Base-by-base conservation (phyloP, 2,113 vertebrate species). In the Oncorhynchus gorbuscha region DNA sequence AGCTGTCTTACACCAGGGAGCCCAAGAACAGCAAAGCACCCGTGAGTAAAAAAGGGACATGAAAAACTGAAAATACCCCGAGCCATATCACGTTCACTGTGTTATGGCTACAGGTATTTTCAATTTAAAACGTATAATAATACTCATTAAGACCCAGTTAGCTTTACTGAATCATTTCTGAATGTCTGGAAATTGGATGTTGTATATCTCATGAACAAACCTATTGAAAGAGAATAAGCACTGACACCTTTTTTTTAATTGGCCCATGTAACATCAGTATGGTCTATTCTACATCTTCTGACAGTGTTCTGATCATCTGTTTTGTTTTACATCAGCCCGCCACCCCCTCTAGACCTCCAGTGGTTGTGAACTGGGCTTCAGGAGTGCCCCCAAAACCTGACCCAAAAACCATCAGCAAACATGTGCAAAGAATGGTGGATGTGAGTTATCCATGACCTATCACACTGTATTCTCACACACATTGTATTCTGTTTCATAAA, bases 381-480 rank as follows among this genome's bases (percentile, higher is more conserved):
- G 97, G 97, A 79, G 93, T 97, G 35, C 91, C 96, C 76, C 96
- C 96, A 48, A 98, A 97, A 88, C 97, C 97, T 0, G 97, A 98
- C 80, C 96, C 96, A 35, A 95, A 96, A 91, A 98, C 96, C 66
- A 95, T 99, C 86, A 97, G 97, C 91, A 99, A 97, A 85, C 97
- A 98, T 0, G 96, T 99, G 76, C 97, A 98, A 90, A 94, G 97
- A 85, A 98, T 99, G 97, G 97, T 99, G 84, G 97, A 99, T 76
- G 97, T 99, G 91, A 96, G 97, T 94, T 85, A 67, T 69, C 82
- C 26, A 22, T 39, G 35, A 48, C n/a, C 67, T 39, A 22, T 12
- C 59, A 3, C n/a, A 24, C 59, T 22, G 20, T 24, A 62, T 22
- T 22, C 59, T 62, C n/a, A 24, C 22, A 11, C 7, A 9, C n/a